Evolutionary conservation across 2,888 invertebrate genomes (phyloP).

Genomic region (Heliconius ethilla): DNA sequence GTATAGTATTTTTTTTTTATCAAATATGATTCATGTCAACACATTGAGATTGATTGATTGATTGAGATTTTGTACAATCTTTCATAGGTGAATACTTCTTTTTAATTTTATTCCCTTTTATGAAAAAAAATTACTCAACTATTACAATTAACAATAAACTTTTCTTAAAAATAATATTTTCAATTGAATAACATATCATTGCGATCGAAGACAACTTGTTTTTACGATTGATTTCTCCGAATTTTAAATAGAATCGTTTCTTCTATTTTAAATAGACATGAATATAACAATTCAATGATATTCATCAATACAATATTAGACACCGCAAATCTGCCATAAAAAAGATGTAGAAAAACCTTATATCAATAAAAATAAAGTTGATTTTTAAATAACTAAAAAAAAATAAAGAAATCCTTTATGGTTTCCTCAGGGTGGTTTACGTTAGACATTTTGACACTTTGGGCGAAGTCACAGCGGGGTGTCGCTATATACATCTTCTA

Average conservation of each 20-base stretch:
- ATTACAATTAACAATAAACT: background rate
- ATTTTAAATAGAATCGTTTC: conserved; percentile 64
- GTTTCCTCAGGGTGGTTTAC: conserved; percentile 64
- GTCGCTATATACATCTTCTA: conserved; percentile 70
- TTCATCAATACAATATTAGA: conserved; percentile 65
- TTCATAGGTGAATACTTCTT: background rate
- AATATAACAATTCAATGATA: conserved; percentile 62
- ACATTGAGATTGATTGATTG: too few relatives aligned
- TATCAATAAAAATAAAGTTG: conserved; percentile 22
- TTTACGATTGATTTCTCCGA: conserved; percentile 68
- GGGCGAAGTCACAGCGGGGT: conserved; percentile 76
- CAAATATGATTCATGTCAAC: too few relatives aligned
- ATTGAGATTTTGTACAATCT: background rate
- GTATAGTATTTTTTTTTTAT: too few relatives aligned
- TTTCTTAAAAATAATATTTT: background rate
- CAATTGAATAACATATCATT: conserved; percentile 37
- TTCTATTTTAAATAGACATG: conserved; percentile 60
- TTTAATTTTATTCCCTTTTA: background rate
- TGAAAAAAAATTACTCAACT: too few relatives aligned
- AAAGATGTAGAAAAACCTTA: conserved; percentile 33
- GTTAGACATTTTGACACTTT: conserved; percentile 79
- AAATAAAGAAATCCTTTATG: conserved; percentile 41
- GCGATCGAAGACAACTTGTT: conserved; percentile 70
- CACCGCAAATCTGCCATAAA: conserved; percentile 58
- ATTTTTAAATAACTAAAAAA: conserved; percentile 33